Base-by-base conservation (phyloP, 2,888 invertebrate species). In the Stegana nigrithorax region DNA sequence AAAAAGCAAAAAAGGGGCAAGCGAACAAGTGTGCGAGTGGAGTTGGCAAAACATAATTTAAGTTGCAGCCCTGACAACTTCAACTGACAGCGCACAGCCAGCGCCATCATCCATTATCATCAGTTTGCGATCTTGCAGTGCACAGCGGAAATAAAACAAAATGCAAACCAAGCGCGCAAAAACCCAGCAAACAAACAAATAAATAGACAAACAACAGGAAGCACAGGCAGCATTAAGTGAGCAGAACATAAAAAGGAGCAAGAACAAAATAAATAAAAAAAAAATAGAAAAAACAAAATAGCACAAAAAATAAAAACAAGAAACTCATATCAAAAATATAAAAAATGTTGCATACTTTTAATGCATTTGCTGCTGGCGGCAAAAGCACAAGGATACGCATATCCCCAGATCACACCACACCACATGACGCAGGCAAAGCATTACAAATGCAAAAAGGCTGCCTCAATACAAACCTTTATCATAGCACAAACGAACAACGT, bases 91-190 rank as follows among this genome's bases (percentile, higher is more conserved):
- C 66, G 27, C 59, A 66, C 39, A 68, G 66, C 51, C 71, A 71
- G 69, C 68, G 73, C 69, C 78, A 77, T 78, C 78, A 77, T 79
- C 78, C 79, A 80, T 78, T 78, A 78, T 78, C 80, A 80, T 74
- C 80, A 77, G 74, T 74, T 77, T 71, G 79, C 70, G 79, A 78
- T 80, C 79, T 75, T 78, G 77, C 72, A 73, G 72, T 71, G 79
- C 76, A 73, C 17, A 47, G 62, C 47, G 17, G 21, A 66, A 69
- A 68, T 62, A 71, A 63, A 64, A n/a, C n/a, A n/a, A n/a, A n/a
- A n/a, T n/a, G n/a, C n/a, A n/a, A n/a, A n/a, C n/a, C n/a, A n/a
- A 67, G 65, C 64, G 36, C 6, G 21, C 21, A 1, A 8, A 26
- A n/a, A 1, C 19, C 0, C 4, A 27, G 2, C 0, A 7, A 19